Evolutionary conservation across 2,797 vertebrate genomes (phyloP), one percentile per base, ranked within the genome.

Genomic region (Tympanoctomys barrerae): DNA sequence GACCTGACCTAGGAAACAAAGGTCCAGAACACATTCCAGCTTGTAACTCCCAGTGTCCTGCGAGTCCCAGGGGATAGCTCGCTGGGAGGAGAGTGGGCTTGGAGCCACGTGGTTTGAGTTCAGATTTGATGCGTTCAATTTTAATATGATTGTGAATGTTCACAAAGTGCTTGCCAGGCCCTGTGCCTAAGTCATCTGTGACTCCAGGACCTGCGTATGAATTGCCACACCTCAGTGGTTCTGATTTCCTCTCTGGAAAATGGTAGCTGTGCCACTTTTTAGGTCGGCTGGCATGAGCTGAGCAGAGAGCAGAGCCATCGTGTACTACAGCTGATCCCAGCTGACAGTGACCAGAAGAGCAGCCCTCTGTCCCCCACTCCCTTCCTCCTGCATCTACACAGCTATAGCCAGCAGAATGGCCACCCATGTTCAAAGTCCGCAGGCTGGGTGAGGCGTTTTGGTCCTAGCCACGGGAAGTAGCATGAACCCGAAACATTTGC

Each of bases 351-450:
- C 52, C 61, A 14, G 0, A 22, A 39, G 16, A 26, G 91, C 33
- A 26, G 91, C n/a, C 54, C 54, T 87, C 36, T 89, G 14, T 82
- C 66, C 57, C 31, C 79, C 80, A 18, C 36, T 16, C 18, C n/a
- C 22, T 39, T 89, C 87, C 59, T 75, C 64, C 46, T 90, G n/a
- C 33, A 36, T 73, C 89, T 92, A 78, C 46, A 83, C 24, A 77
- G 21, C 28, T 42, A 6, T 86, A 62, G 28, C 39, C 61, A 68
- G 64, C 36, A 78, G 61, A 80, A 57, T 36, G 21, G 62, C 11
- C 77, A 39, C 89, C 22, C n/a, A 52, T 64, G 73, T 87, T 85
- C 24, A 89, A 93, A 94, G 54, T 89, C 64, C 24, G 70, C 36
- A 57, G 7, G 70, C 57, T 22, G 73, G 28, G 46, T 1, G 11